These are phyloP conservation scores for Acrocephalus arundinaceus DNA, from an alignment of 2,113 vertebrate species.

Conservation along the genomic window DNA sequence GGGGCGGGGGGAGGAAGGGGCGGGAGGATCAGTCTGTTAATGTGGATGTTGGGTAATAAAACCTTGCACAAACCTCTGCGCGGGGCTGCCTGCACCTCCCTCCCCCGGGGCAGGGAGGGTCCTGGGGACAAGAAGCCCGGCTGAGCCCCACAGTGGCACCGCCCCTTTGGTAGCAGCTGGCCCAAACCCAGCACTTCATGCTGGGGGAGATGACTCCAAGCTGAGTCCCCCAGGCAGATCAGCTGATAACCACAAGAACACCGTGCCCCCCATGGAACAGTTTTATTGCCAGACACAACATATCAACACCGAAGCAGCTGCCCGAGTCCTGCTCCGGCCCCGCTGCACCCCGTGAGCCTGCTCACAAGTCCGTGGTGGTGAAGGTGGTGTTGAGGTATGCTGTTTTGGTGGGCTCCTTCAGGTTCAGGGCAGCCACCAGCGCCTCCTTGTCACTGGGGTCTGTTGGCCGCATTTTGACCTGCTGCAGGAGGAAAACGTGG, in stretches of 20 bases:
- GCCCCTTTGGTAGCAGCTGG: background rate
- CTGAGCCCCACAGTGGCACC: background rate
- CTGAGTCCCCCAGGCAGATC: background rate
- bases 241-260: background rate
- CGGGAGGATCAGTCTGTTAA: constrained; percentile 31
- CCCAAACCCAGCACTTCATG: background rate
- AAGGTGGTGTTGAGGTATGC: constrained; percentile 69
- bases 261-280: accelerated
- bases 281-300: constrained; percentile 35
- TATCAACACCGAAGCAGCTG: background rate
- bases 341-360: accelerated
- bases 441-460: constrained; percentile 40
- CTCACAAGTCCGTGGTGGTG: constrained; percentile 85
- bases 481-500: background rate
- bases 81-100: background rate
- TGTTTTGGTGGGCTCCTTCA: background rate
- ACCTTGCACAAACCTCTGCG: constrained; percentile 10
- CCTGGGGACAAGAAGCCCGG: background rate
- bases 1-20: background rate
- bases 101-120: background rate
- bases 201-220: background rate
- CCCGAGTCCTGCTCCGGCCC: background rate
- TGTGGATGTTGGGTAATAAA: constrained; percentile 73
- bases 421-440: constrained; percentile 72
- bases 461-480: background rate